Evolutionary conservation across 2,113 vertebrate species (phyloP), one percentile per base, ranked within the genome.

Genomic region (Apodemus speciosus): DNA sequence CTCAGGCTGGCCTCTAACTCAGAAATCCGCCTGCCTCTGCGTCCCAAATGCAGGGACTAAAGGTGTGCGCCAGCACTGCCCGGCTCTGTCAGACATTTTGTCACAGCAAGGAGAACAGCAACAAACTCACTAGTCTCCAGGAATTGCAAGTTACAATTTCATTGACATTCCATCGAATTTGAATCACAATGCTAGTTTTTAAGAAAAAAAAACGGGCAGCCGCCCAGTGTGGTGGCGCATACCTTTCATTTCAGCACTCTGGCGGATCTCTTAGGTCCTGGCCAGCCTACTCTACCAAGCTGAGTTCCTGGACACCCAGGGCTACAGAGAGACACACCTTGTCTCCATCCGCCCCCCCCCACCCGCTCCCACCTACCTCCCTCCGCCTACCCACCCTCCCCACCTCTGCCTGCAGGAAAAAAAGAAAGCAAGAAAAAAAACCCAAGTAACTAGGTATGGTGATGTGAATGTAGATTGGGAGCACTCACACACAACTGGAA

Each of bases 291-390:
- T 77, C 18, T 53, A 79, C 76, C n/a, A 20, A 56, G 14, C 14
- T 66, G 38, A 76, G 51, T 80, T 80, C 51, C 32, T 56, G 4
- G 32, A n/a, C 32, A 79, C 20, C 32, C 32, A 23, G 35, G 20
- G 20, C 51, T 79, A 5, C 32, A 21, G 1, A 53, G 75, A 77
- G n/a, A n/a, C n/a, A n/a, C 30, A 77, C 3, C 32, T 6, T 11
- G 49, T 53, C 35, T 56, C 1, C 0, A 56, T 14, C 4, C 0
- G 1, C 64, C 6, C 4, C 30, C 30, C 11, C 13, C n/a, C n/a
- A n/a, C n/a, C n/a, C n/a, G n/a, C n/a, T n/a, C n/a, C n/a, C n/a
- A n/a, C n/a, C n/a, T n/a, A n/a, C n/a, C n/a, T n/a, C n/a, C n/a
- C n/a, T n/a, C n/a, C n/a, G n/a, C n/a, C n/a, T n/a, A n/a, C n/a